phyloP scores from a whole-genome alignment of 2,888 invertebrate genomes.

The Rhagonycha lutea region DNA sequence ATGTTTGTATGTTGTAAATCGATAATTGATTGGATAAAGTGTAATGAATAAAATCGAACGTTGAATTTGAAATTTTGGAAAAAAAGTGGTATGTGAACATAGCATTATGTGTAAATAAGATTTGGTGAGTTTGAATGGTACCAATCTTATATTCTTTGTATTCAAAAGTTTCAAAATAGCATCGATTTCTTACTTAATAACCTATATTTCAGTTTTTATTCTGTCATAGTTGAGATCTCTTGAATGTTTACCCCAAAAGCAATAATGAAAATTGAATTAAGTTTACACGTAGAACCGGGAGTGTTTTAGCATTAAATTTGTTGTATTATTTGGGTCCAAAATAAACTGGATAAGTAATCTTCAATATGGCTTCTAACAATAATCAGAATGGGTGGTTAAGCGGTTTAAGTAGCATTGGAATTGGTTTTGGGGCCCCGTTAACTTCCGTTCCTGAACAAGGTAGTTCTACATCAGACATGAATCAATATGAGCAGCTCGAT shows the following conservation, averaged over 20 bases:
- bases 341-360: constrained; percentile 10
- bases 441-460: constrained; percentile 50
- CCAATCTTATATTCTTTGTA: not conserved
- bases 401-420: constrained; percentile 45
- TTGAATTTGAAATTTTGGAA: not conserved
- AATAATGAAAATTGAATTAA: constrained; percentile 19
- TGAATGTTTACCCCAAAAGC: constrained; percentile 12
- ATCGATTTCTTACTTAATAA: constrained; percentile 32
- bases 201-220: constrained; percentile 39
- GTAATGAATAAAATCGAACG: not conserved
- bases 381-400: constrained; percentile 56
- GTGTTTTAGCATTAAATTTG: constrained; percentile 17
- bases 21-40: not conserved
- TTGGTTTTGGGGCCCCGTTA: constrained; percentile 44
- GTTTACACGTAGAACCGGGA: constrained; percentile 11
- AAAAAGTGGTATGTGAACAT: not conserved
- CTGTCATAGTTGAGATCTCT: constrained; percentile 17
- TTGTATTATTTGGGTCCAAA: constrained; percentile 7
- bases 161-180: constrained; percentile 3
- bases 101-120: not conserved
- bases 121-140: not conserved
- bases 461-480: constrained; percentile 46
- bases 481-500: constrained; percentile 54
- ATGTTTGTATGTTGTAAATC: not conserved
- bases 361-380: constrained; percentile 55